Conservation (phyloP, 2,888 invertebrate genomes). For the Phlogophora meticulosa region DNA sequence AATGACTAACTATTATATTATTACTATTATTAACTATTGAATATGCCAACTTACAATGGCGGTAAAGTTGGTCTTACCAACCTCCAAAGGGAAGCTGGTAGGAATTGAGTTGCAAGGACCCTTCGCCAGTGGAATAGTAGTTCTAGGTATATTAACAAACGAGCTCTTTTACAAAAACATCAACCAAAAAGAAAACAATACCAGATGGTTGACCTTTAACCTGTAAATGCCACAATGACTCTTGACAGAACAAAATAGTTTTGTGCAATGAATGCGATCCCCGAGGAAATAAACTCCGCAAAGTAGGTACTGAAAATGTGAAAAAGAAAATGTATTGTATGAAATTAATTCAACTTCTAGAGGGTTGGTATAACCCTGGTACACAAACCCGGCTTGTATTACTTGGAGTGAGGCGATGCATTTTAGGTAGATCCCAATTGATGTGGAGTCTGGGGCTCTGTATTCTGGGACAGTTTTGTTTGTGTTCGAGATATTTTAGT, state of each 20-base stretch:
- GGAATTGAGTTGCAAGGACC: no score
- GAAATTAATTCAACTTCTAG: constrained; percentile 12
- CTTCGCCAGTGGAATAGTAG: no score
- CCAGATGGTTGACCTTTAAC: constrained; percentile 5
- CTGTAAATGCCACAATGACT: constrained; percentile 18
- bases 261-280: constrained; percentile 7
- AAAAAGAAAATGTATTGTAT: constrained; percentile 18
- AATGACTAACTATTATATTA: no score
- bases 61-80: no score
- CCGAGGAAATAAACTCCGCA: constrained; percentile 39
- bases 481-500: constrained; percentile 1
- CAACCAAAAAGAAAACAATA: neutral
- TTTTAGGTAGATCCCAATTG: constrained; percentile 23
- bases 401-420: constrained; percentile 13
- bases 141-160: no score
- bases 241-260: constrained; percentile 11
- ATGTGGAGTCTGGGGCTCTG: neutral
- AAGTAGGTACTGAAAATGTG: constrained; percentile 4
- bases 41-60: no score
- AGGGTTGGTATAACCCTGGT: constrained; percentile 8
- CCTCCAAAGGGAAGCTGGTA: no score
- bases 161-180: no score
- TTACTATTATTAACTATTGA: no score
- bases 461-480: neutral
- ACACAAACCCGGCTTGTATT: constrained; percentile 16